Evolutionary conservation across 2,113 vertebrate genomes (phyloP).

Genomic region (Alethe diademata): DNA sequence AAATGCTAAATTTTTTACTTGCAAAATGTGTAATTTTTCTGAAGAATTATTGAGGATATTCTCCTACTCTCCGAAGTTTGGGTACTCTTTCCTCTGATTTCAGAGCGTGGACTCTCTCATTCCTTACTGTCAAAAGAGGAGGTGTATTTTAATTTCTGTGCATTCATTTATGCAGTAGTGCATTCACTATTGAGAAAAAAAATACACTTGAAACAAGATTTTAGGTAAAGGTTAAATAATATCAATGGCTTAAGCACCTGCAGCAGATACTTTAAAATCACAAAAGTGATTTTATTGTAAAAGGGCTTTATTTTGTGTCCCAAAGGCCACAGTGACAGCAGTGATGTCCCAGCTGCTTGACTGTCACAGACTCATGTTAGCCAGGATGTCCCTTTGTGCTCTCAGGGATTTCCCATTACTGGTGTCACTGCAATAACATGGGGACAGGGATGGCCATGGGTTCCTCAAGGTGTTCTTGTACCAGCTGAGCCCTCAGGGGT

Average conservation of each 20-base stretch:
- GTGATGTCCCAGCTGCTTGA: background rate
- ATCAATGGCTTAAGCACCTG: background rate
- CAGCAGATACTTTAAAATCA: background rate
- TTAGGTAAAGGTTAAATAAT: background rate
- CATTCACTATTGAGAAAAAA: background rate
- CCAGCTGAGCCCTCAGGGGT: background rate
- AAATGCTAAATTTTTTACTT: background rate
- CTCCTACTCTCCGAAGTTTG: background rate
- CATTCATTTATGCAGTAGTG: background rate
- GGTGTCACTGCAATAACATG: fast-evolving
- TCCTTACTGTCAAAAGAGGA: background rate
- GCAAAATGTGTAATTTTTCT: background rate
- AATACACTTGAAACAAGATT: background rate
- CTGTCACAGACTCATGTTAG: fast-evolving
- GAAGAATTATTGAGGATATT: background rate
- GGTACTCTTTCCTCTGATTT: background rate
- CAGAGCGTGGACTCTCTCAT: background rate
- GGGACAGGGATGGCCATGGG: fast-evolving
- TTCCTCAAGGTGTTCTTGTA: fast-evolving
- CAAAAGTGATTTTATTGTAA: background rate
- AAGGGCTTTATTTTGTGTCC: background rate
- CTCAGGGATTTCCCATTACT: background rate
- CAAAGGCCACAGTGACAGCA: background rate
- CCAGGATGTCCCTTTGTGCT: fast-evolving
- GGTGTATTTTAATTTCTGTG: background rate